A percentile compares a stretch with the other conserved stretches of the same genome.
Evolutionary conservation across 2,113 vertebrate genomes (phyloP).

Genomic region (Anolis carolinensis): DNA sequence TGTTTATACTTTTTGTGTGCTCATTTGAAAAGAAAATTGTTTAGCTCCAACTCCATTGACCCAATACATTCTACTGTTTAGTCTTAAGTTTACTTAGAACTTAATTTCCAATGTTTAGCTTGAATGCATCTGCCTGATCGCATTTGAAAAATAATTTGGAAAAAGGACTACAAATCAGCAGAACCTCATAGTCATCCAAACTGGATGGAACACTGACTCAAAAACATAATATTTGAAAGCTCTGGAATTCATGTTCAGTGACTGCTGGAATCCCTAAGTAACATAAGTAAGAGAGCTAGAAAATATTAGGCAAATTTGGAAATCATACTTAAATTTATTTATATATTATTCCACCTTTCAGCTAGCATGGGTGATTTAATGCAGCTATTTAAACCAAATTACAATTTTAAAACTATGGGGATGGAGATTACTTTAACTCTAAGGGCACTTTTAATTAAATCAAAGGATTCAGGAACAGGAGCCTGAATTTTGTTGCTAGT

Average conservation of each 20-base stretch:
- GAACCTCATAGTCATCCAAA: no score
- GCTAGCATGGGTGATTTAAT: no score
- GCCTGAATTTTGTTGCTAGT: no score
- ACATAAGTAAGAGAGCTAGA: background rate
- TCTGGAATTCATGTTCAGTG: slow-evolving; percentile 23
- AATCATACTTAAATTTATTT: no score
- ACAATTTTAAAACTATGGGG: no score
- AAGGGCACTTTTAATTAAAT: no score
- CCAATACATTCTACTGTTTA: slow-evolving; percentile 34
- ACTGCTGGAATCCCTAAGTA: slow-evolving; percentile 14
- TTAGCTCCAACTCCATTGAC: slow-evolving; percentile 47
- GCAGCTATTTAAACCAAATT: no score
- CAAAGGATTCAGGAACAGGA: no score
- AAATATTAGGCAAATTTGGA: background rate
- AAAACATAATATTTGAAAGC: slow-evolving; percentile 35
- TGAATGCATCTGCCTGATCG: slow-evolving; percentile 43
- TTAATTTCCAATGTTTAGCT: slow-evolving; percentile 49
- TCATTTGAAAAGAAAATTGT: slow-evolving; percentile 46
- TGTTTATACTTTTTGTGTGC: slow-evolving; percentile 18
- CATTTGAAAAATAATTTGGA: background rate
- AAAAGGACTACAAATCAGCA: no score
- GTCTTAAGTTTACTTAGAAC: slow-evolving; percentile 32
- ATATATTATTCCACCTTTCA: no score
- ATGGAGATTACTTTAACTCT: no score
- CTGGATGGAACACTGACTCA: no score